These are phyloP conservation scores for Hydrophis major DNA, from an alignment of 2,797 vertebrate genomes.

Conservation along the genomic window DNA sequence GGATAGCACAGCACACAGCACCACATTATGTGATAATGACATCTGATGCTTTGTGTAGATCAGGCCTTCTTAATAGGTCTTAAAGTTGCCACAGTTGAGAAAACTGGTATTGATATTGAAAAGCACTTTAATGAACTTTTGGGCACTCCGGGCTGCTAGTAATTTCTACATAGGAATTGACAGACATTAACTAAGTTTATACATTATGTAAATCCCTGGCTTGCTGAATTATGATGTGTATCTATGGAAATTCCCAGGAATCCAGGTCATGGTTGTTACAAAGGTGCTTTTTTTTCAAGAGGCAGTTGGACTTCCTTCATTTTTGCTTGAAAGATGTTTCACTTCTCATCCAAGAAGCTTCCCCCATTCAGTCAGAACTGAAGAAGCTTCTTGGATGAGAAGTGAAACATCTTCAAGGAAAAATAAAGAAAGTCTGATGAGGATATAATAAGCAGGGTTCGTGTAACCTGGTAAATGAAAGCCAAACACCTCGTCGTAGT, in stretches of 20 bases:
- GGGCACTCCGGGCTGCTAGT: neutral
- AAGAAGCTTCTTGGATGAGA: neutral
- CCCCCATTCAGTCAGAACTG: neutral
- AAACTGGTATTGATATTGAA: neutral
- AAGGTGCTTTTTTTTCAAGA: neutral
- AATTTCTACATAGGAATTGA: neutral
- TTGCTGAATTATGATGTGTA: neutral
- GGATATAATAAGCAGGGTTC: neutral
- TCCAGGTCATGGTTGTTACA: neutral
- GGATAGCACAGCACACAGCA: neutral
- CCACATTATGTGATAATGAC: neutral
- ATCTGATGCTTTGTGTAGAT: neutral
- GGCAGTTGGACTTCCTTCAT: neutral
- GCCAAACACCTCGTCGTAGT: neutral
- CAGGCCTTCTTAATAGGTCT: neutral
- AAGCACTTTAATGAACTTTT: neutral
- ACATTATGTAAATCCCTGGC: neutral
- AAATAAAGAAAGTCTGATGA: neutral
- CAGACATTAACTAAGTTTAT: neutral
- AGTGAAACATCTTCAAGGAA: neutral
- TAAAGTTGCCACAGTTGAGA: neutral
- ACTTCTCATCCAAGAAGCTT: neutral
- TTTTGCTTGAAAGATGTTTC: neutral
- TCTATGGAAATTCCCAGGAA: neutral
- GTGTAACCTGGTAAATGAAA: neutral